Evolutionary conservation across 2,888 invertebrate species (phyloP).

Genomic region (Platycheirus albimanus): DNA sequence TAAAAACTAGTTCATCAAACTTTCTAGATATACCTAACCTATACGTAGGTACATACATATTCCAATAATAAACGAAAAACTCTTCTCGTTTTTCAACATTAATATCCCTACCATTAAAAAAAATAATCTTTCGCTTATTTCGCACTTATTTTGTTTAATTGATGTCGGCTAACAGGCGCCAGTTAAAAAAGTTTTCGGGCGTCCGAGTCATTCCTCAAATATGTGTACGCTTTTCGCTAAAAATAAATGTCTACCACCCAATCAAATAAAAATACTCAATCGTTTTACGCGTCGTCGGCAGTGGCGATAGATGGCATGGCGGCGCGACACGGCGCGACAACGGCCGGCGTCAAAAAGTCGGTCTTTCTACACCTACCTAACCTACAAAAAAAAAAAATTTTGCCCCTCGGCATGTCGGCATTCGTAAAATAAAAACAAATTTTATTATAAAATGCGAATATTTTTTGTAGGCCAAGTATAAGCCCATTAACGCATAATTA

Average conservation of each 20-base stretch:
- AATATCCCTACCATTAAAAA: too few relatives aligned
- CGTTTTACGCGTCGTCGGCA: not conserved
- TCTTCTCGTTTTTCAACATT: too few relatives aligned
- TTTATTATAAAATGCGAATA: conserved; percentile 20
- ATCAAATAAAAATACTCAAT: conserved; percentile 37
- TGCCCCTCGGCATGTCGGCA: conserved; percentile 7
- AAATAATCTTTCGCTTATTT: conserved; percentile 38
- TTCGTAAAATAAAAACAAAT: conserved; percentile 1
- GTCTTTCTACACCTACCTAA: conserved; percentile 37
- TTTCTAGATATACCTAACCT: too few relatives aligned
- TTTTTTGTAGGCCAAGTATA: conserved; percentile 53
- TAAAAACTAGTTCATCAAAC: too few relatives aligned
- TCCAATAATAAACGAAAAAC: too few relatives aligned
- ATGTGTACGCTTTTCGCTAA: conserved; percentile 31
- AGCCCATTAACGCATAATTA: not conserved
- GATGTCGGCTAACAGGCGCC: conserved; percentile 64
- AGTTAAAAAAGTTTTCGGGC: conserved; percentile 45
- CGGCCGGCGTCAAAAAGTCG: conserved; percentile 9
- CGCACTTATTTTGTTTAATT: conserved; percentile 49
- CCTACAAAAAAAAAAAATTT: conserved; percentile 8
- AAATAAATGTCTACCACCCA: conserved; percentile 59
- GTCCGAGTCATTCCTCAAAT: conserved; percentile 51
- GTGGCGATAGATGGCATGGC: not conserved
- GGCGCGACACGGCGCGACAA: too few relatives aligned
- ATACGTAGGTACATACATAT: too few relatives aligned